Percentiles rank a stretch among this genome's conserved stretches.
Evolutionary conservation across 2,113 vertebrate species (phyloP).

Genomic region (Leptocoma aspasia): DNA sequence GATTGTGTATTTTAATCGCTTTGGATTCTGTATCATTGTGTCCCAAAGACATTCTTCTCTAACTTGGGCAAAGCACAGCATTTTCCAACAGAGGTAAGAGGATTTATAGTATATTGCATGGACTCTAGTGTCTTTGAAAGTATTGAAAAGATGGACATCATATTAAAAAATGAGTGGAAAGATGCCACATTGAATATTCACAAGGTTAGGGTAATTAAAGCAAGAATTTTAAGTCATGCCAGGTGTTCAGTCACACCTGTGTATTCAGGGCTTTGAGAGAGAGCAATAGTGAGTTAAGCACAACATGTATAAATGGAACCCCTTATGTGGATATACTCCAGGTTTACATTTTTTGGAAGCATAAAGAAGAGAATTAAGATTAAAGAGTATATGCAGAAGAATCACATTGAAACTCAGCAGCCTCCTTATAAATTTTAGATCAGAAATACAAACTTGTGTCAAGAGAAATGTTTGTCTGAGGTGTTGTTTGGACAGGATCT

Average conservation of each 20-base stretch:
- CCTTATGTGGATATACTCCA: background rate
- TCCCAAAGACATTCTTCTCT: background rate
- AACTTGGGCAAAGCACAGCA: background rate
- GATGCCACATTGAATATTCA: background rate
- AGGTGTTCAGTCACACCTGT: background rate
- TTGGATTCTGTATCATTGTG: background rate
- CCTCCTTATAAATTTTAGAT: constrained; percentile 44
- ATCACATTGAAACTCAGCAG: constrained; percentile 16
- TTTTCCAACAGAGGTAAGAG: background rate
- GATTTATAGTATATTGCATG: background rate
- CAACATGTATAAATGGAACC: background rate
- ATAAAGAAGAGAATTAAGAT: constrained; percentile 8
- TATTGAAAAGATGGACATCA: background rate
- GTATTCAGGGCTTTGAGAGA: background rate
- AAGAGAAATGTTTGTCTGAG: constrained; percentile 32
- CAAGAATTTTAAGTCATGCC: background rate
- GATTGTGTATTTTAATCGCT: background rate
- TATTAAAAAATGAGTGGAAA: background rate
- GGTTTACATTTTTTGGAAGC: background rate
- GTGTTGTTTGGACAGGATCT: constrained; percentile 47
- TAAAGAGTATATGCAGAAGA: constrained; percentile 40
- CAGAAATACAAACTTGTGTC: constrained; percentile 6
- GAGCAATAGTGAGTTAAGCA: background rate
- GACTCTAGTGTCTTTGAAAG: background rate
- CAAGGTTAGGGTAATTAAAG: background rate